These are phyloP conservation scores for Silurus glanis DNA, from an alignment of 2,113 vertebrate species.

Conservation along the genomic window DNA sequence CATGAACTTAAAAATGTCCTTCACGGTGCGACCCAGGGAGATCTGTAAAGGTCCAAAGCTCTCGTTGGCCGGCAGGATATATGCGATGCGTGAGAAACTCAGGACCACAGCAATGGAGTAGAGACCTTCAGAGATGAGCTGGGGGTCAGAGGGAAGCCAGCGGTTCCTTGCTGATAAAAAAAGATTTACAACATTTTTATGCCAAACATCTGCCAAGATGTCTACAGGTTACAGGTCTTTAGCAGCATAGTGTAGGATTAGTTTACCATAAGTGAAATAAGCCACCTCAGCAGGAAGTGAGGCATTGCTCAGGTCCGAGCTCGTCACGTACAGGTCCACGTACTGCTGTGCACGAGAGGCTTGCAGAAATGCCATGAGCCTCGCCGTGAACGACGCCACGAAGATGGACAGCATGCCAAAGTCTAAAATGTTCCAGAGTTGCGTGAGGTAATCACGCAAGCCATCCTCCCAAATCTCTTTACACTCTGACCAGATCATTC, in stretches of 20 bases:
- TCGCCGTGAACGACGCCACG: conserved; percentile 81
- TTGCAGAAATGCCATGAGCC: conserved; percentile 85
- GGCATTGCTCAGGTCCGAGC: conserved; percentile 75
- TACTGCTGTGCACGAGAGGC: conserved; percentile 82
- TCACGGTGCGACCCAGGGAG: conserved; percentile 86
- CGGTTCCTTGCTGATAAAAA: conserved; percentile 81
- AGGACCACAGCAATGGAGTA: conserved; percentile 88
- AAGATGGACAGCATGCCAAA: conserved; percentile 88
- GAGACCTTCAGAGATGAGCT: conserved; percentile 88
- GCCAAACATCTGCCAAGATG: neutral
- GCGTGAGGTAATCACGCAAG: conserved; percentile 78
- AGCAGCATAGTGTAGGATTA: no score
- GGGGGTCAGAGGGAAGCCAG: conserved; percentile 89
- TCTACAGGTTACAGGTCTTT: neutral
- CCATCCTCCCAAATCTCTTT: conserved; percentile 88
- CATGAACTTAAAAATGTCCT: conserved; percentile 93
- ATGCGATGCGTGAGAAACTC: conserved; percentile 85
- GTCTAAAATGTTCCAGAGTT: conserved; percentile 86
- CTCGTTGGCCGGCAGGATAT: conserved; percentile 87
- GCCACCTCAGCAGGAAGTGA: conserved; percentile 82
- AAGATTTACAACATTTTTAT: conserved; percentile 47
- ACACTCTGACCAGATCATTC: conserved; percentile 90
- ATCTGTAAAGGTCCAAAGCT: conserved; percentile 89
- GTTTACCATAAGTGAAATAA: conserved; percentile 82
- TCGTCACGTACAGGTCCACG: conserved; percentile 77